A percentile compares a stretch with the other conserved stretches of the same genome.
These are phyloP conservation scores for Sebastes melanostomus DNA, from an alignment of 2,797 vertebrate genomes.

Conservation along the genomic window DNA sequence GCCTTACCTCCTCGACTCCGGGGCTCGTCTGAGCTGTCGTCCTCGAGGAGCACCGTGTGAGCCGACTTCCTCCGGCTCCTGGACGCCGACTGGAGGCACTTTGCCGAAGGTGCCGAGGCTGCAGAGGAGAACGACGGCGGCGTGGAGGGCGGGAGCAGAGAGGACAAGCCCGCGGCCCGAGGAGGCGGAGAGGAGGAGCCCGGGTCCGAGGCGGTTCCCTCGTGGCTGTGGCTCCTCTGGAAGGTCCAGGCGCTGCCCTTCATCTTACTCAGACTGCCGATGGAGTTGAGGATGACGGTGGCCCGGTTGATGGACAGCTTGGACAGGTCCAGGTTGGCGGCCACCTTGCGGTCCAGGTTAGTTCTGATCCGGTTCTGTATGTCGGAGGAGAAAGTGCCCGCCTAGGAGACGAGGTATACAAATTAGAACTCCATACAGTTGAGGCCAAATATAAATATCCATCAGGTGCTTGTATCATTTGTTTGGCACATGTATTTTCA, in stretches of 20 bases:
- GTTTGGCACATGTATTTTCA: not conserved
- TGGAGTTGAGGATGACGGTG: constrained; percentile 92
- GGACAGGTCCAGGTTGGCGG: constrained; percentile 77
- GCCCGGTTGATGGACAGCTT: constrained; percentile 82
- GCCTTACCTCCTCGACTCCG: constrained; percentile 48
- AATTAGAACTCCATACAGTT: not conserved
- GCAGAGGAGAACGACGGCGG: constrained; percentile 54
- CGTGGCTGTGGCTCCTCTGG: constrained; percentile 73
- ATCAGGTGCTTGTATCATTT: not conserved
- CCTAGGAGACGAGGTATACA: constrained; percentile 38
- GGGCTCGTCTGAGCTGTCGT: constrained; percentile 83
- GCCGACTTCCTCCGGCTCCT: constrained; percentile 90
- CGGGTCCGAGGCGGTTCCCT: constrained; percentile 60
- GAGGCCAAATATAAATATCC: not conserved
- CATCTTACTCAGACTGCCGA: constrained; percentile 93
- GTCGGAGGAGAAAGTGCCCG: constrained; percentile 83
- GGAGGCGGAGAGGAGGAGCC: constrained; percentile 64
- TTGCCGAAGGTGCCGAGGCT: not conserved
- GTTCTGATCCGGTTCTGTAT: constrained; percentile 84
- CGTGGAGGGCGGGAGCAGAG: constrained; percentile 67
- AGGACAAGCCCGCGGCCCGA: constrained; percentile 33
- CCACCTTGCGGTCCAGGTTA: constrained; percentile 71
- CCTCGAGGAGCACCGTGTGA: constrained; percentile 90
- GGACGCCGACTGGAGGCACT: constrained; percentile 55
- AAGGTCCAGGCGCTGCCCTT: constrained; percentile 88